Evolutionary conservation across 2,113 vertebrate genomes (phyloP), one percentile per base, ranked within the genome.

Genomic region (Equus quagga): DNA sequence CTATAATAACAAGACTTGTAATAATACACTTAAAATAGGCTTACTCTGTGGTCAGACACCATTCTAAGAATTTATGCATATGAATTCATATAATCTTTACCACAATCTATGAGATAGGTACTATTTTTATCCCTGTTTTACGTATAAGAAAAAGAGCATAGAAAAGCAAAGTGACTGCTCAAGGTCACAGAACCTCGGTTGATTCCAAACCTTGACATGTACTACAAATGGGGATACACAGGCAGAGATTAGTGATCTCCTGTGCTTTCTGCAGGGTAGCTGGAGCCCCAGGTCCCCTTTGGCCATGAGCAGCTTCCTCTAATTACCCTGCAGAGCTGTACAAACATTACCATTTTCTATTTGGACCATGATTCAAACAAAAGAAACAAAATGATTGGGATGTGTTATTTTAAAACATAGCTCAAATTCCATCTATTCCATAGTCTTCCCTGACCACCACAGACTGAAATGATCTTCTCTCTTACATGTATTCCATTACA

Each of bases 81-180:
- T 51, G 83, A 88, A 76, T 94, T 36, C 24, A 70, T 31, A 46
- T 58, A 69, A 62, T 92, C 78, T 92, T 91, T n/a, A 72, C 36
- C 21, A 79, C 11, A 89, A 21, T 84, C 67, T 28, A 65, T 41
- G 64, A 72, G 4, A 81, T 5, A n/a, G 70, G 15, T 36, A 41
- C 36, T 72, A 46, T 64, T 64, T 91, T 76, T 28, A 92, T 64
- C 31, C 64, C 31, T 28, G n/a, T 46, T 67, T 73, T 44, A 87
- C 33, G 91, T 6, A 60, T 60, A 67, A 75, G 28, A 90, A 93
- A 94, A 56, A 41, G 76, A 94, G 33, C 58, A 87, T 0, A 87
- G 75, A 44, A 49, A 81, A 91, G 33, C 49, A n/a, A 36, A 46
- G 12, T 26, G 73, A 46, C 23, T 78, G 62, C 26, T 15, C 31